Conservation (phyloP, 2,113 vertebrate species). For the Lonchura striata region DNA sequence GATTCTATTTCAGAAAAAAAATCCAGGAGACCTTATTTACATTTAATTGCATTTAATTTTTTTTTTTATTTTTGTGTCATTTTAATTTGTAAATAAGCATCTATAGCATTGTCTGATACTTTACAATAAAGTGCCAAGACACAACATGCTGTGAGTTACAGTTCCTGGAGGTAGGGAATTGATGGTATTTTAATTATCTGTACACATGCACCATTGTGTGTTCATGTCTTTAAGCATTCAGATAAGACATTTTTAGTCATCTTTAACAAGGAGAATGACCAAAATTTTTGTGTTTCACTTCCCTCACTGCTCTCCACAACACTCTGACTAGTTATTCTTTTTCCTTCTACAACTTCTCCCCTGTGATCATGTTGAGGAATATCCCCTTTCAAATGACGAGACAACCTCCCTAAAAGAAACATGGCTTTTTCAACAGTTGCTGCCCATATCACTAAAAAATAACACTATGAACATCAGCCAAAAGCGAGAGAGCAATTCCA, state of each 20-base stretch:
- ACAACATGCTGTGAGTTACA: background rate
- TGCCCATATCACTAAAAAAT: background rate
- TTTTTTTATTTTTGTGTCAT: background rate
- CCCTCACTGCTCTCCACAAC: background rate
- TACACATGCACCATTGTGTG: background rate
- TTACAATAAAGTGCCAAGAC: background rate
- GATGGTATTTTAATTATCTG: conserved; percentile 5
- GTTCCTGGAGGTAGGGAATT: background rate
- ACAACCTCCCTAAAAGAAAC: background rate
- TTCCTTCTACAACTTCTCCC: background rate
- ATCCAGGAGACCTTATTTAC: conserved; percentile 23
- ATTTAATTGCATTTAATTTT: conserved; percentile 4
- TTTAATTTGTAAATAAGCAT: background rate
- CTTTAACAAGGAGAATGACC: background rate
- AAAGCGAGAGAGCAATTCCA: background rate
- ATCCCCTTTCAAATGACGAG: background rate
- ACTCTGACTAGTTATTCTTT: background rate
- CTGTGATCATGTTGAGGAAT: background rate
- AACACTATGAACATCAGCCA: background rate
- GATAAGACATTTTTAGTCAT: background rate
- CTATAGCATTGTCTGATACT: background rate
- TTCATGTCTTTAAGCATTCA: background rate
- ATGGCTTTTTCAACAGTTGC: background rate
- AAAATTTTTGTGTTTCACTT: background rate
- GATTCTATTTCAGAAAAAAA: conserved; percentile 33